Base-by-base conservation (phyloP, 1,140 invertebrate species). In the Drosophila paulistorum region DNA sequence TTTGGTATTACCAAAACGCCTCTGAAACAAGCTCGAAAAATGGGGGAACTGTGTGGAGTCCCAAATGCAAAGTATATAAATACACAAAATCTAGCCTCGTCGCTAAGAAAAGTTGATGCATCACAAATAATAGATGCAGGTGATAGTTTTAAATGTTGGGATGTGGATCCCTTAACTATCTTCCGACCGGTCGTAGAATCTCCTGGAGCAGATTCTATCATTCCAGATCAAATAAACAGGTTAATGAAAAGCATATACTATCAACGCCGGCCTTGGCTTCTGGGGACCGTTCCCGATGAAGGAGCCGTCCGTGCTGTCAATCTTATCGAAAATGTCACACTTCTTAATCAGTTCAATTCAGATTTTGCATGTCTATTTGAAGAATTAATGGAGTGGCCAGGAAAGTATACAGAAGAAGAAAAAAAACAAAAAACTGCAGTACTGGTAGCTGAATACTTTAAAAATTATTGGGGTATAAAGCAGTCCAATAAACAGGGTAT, bases 1-100 rank as follows among this genome's bases (percentile, higher is more conserved):
- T 95, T 94, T 93, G 93, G 94, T 1, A 91, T 94, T 17, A 84
- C 81, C n/a, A 82, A 93, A 26, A 81, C 92, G 26, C 90, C 93
- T 5, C 87, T 94, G 14, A 54, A 89, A 20, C 82, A 92, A 23
- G 93, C 93, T 51, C 64, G 68, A 11, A n/a, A 54, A 14, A 39
- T 79, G 9, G 78, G 77, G 2, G 37, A 73, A 61, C 37, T 74
- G 68, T 71, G 91, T 62, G 62, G 76, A 1, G 79, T 89, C 26
- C 70, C 35, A 58, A 57, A 68, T 45, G 75, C 70, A 7, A 58
- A 54, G 23, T 41, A 35, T 1, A 30, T 79, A 64, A 81, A 66
- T 37, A 81, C 72, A 0, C 10, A 57, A 79, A 13, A 1, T 3
- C 48, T 92, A 58, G 51, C 92, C 0, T 71, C 90, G 1, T 92